Evolutionary conservation across 2,888 invertebrate species (phyloP), one percentile per base, ranked within the genome.

Genomic region (Monopis laevigella): DNA sequence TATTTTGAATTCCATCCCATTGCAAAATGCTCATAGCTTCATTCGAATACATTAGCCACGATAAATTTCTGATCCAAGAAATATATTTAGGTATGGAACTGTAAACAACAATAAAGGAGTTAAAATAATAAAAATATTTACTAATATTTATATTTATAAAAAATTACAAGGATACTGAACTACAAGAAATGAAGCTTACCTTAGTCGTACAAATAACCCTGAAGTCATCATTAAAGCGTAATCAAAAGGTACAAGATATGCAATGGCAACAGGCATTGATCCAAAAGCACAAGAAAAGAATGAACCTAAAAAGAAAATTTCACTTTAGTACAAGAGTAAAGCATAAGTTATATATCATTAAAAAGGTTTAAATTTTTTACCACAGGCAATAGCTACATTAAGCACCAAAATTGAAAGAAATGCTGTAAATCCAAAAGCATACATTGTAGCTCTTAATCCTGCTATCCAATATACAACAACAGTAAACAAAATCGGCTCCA

Each of bases 301-400:
- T 38, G 88, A 88, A 12, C 92, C 91, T 91, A 65, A 34, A 65
- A 66, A n/a, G n/a, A n/a, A n/a, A n/a, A n/a, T n/a, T n/a, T n/a
- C n/a, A n/a, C n/a, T n/a, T n/a, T n/a, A n/a, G n/a, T n/a, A n/a
- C n/a, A n/a, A n/a, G n/a, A n/a, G n/a, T n/a, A n/a, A n/a, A n/a
- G n/a, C n/a, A n/a, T n/a, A n/a, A n/a, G n/a, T n/a, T n/a, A n/a
- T 24, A 10, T 10, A 6, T 24, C 5, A 24, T 24, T 5, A 24
- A 24, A 24, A 24, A 24, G 24, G 24, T 24, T 24, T 24, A 16
- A 34, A 5, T 34, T 14, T 30, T 74, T 78, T 69, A 88, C 93
- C 94, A 62, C 93, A 93, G 19, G 93, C 89, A 27, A 91, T 88
- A n/a, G 94, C 89, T 4, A 92, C 90, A 59, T 93, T 93, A 69